Percentiles rank a stretch among this genome's conserved stretches.
Evolutionary conservation across 2,888 invertebrate genomes (phyloP).

Genomic region (Agrochola lota): DNA sequence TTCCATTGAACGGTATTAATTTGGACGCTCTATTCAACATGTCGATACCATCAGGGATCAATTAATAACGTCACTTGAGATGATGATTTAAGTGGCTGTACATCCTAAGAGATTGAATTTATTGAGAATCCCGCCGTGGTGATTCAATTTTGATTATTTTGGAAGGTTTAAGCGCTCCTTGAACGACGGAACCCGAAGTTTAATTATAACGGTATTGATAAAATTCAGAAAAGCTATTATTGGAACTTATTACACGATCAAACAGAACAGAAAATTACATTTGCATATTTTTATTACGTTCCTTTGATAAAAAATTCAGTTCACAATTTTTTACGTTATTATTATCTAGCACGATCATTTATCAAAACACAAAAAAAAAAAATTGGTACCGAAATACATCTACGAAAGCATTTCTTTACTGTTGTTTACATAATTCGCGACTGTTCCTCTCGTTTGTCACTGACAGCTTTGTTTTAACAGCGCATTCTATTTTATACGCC

Average conservation of each 20-base stretch:
- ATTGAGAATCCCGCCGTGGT: conserved; percentile 25
- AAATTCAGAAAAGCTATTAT: conserved; percentile 28
- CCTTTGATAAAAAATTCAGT: conserved; percentile 1
- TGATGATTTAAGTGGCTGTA: conserved; percentile 50
- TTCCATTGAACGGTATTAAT: conserved; percentile 55
- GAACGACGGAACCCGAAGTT: conserved; percentile 15
- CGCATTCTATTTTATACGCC: conserved; percentile 31
- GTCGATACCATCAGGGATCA: conserved; percentile 59
- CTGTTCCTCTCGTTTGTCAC: conserved; percentile 55
- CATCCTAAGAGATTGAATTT: conserved; percentile 46
- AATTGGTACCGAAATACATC: conserved; percentile 27
- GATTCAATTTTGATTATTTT: conserved; percentile 51
- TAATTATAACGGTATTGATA: conserved; percentile 40
- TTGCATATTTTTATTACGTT: neutral
- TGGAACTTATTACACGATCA: neutral
- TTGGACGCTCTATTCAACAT: conserved; percentile 51
- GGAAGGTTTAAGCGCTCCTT: conserved; percentile 32
- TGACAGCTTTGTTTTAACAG: conserved; percentile 53
- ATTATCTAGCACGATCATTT: conserved; percentile 33
- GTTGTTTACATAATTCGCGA: conserved; percentile 47
- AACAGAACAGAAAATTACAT: neutral
- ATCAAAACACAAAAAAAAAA: conserved; percentile 34
- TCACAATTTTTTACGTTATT: conserved; percentile 36
- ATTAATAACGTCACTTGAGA: conserved; percentile 52
- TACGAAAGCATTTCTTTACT: conserved; percentile 14